These are phyloP conservation scores for Phocoena sinus DNA, from an alignment of 2,113 vertebrate species.

Conservation along the genomic window DNA sequence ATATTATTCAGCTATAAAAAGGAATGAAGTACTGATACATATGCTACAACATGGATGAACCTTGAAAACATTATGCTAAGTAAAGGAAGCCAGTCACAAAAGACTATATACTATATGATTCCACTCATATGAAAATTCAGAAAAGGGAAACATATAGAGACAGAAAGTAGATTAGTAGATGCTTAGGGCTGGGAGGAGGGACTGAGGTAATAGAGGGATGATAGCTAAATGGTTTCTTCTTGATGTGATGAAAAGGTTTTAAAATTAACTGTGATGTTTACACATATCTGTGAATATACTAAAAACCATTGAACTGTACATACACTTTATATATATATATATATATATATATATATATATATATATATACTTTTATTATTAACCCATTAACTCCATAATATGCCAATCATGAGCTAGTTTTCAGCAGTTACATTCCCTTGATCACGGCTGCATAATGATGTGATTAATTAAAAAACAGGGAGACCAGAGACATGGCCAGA, in stretches of 20 bases:
- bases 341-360: conserved; percentile 60
- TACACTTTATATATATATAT: conserved; percentile 75
- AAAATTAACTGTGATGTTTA: not conserved
- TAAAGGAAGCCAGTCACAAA: not conserved
- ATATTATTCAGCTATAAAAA: not conserved
- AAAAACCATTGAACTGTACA: not conserved
- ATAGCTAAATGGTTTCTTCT: not conserved
- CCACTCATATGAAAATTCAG: not conserved
- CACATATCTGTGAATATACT: not conserved
- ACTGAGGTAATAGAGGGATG: not conserved
- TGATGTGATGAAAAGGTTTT: not conserved
- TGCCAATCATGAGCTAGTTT: conserved; percentile 81
- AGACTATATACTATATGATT: not conserved
- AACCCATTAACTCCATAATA: conserved; percentile 86
- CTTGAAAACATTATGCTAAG: not conserved
- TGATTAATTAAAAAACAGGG: conserved; percentile 72
- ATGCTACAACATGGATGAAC: not conserved
- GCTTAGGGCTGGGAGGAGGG: not conserved
- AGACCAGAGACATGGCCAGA: conserved; percentile 52
- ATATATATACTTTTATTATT: conserved; percentile 88
- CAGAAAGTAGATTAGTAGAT: not conserved
- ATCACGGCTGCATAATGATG: conserved; percentile 77
- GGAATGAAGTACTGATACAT: not conserved
- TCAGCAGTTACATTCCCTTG: conserved; percentile 84
- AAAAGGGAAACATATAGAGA: not conserved